Evolutionary conservation across 1,140 invertebrate genomes (phyloP).

Genomic region (Orussus abietinus): DNA sequence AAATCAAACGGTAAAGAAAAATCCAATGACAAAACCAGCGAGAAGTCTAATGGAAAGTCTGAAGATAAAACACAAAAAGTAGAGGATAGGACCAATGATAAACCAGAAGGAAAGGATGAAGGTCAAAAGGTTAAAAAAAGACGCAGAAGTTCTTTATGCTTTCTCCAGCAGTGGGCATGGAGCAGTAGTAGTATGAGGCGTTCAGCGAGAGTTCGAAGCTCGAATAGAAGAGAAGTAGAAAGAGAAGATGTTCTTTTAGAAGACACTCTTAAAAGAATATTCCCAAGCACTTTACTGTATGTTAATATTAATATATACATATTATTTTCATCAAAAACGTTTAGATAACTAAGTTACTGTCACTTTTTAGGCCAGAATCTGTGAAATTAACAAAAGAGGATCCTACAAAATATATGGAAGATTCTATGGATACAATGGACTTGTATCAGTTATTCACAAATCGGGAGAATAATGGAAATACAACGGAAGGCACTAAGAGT

Average conservation of each 20-base stretch:
- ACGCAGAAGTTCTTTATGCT: slow-evolving; percentile 63
- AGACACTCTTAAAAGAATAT: slow-evolving; percentile 60
- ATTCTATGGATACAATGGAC: slow-evolving; percentile 63
- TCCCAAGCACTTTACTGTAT: slow-evolving; percentile 57
- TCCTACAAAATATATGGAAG: slow-evolving; percentile 49
- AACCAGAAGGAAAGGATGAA: slow-evolving; percentile 45
- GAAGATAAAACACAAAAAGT: slow-evolving; percentile 25
- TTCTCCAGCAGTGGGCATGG: slow-evolving; percentile 70
- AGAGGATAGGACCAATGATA: slow-evolving; percentile 42
- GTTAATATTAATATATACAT: slow-evolving; percentile 5
- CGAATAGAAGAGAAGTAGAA: slow-evolving; percentile 55
- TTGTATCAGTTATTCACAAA: slow-evolving; percentile 61
- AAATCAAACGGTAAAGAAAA: slow-evolving; percentile 30
- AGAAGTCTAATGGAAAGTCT: slow-evolving; percentile 19
- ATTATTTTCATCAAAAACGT: too few relatives aligned
- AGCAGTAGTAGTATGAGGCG: slow-evolving; percentile 62
- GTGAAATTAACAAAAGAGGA: slow-evolving; percentile 46
- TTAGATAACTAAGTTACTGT: slow-evolving; percentile 1
- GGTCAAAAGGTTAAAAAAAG: slow-evolving; percentile 58
- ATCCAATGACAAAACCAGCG: slow-evolving; percentile 20
- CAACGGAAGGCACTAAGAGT: slow-evolving; percentile 36
- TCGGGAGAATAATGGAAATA: slow-evolving; percentile 47
- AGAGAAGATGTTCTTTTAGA: slow-evolving; percentile 65
- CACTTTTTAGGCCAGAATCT: slow-evolving; percentile 30
- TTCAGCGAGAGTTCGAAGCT: slow-evolving; percentile 61